These are phyloP conservation scores for Megatriorchis doriae DNA, from an alignment of 2,113 vertebrate species.

Conservation along the genomic window DNA sequence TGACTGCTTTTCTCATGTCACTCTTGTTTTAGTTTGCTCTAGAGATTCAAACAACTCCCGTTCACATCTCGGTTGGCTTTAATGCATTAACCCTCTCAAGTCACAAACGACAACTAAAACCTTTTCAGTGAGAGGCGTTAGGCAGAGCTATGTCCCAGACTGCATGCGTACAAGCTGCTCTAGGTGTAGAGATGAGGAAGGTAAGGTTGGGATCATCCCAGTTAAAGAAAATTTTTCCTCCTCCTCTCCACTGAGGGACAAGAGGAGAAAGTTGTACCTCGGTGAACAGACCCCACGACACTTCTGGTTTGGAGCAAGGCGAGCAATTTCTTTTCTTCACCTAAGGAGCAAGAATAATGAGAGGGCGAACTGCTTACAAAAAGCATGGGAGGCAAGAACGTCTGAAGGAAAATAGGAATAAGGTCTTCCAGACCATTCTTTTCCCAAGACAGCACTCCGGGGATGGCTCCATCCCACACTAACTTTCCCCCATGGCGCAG, in stretches of 20 bases:
- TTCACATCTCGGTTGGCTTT: constrained; percentile 63
- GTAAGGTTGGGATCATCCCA: not conserved
- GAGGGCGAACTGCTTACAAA: not conserved
- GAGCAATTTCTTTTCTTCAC: not conserved
- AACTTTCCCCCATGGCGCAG: fast-evolving
- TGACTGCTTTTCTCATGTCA: constrained; percentile 65
- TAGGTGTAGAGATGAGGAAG: not conserved
- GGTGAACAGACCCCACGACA: not conserved
- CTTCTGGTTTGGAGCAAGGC: not conserved
- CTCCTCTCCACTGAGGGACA: not conserved
- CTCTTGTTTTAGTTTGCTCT: constrained; percentile 62
- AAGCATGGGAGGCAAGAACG: not conserved
- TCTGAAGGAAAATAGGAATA: not conserved
- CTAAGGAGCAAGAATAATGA: not conserved
- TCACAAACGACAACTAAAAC: not conserved
- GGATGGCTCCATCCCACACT: fast-evolving
- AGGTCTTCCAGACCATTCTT: fast-evolving
- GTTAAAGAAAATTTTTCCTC: not conserved
- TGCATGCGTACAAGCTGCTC: not conserved
- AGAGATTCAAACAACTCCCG: constrained; percentile 51
- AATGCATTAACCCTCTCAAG: constrained; percentile 42
- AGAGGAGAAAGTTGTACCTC: not conserved
- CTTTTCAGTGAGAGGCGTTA: not conserved
- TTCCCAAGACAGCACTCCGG: fast-evolving
- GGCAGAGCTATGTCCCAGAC: not conserved